Percentiles rank a stretch among this genome's conserved stretches.
These are phyloP conservation scores for Noctua fimbriata DNA, from an alignment of 2,888 invertebrate species.

Conservation along the genomic window DNA sequence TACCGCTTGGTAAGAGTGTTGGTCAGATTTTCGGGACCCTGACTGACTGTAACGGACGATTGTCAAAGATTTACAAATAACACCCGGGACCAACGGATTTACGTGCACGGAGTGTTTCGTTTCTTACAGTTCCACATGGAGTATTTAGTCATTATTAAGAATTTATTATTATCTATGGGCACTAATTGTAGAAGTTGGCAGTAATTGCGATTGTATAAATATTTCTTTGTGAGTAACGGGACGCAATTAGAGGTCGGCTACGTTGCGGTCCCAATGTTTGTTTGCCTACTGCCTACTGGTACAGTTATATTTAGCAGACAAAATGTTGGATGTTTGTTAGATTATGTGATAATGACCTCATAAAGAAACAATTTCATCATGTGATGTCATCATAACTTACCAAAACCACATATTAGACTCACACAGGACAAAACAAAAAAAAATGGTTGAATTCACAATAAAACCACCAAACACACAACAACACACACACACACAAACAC, in stretches of 20 bases:
- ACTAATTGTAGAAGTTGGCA: too few relatives aligned
- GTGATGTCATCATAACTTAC: background rate
- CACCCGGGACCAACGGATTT: too few relatives aligned
- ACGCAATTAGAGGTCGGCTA: slow-evolving; percentile 7
- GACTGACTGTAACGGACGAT: background rate
- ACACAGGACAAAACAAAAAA: too few relatives aligned
- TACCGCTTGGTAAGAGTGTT: too few relatives aligned
- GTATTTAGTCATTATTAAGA: background rate
- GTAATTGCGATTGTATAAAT: too few relatives aligned
- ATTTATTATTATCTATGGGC: too few relatives aligned
- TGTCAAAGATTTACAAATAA: too few relatives aligned
- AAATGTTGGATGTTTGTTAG: background rate
- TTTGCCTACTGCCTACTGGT: background rate
- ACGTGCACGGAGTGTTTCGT: background rate
- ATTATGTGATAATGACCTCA: background rate
- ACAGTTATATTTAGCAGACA: background rate
- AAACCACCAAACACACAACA: too few relatives aligned
- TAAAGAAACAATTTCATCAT: background rate
- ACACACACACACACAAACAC: too few relatives aligned
- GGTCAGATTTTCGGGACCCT: too few relatives aligned
- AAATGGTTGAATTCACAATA: too few relatives aligned
- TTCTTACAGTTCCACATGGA: background rate
- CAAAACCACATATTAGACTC: background rate
- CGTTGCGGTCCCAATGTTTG: background rate
- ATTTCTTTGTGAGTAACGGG: too few relatives aligned